Conservation (phyloP, 2,888 invertebrate genomes). For the Cheilosia grossa region DNA sequence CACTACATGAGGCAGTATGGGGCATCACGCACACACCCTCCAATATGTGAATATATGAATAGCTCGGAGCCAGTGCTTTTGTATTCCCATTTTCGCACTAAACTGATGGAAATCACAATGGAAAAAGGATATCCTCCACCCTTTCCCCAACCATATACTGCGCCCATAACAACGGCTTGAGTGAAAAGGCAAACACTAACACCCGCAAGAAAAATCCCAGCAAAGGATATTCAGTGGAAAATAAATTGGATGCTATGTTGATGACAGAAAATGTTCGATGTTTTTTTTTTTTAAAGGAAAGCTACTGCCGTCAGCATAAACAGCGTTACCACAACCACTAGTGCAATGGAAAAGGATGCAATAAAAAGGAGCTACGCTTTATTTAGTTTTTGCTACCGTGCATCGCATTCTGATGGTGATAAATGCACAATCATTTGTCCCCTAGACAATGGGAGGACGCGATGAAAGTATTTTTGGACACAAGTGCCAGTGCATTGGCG, state of each 20-base stretch:
- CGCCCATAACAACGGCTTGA: conserved; percentile 24
- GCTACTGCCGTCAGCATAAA: conserved; percentile 52
- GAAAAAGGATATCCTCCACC: conserved; percentile 9
- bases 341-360: conserved; percentile 51
- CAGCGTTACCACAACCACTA: conserved; percentile 3
- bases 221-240: conserved; percentile 55
- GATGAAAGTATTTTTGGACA: conserved; percentile 17
- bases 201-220: conserved; percentile 49
- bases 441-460: conserved; percentile 9
- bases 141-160: background rate
- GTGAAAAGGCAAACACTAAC: conserved; percentile 44
- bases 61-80: conserved; percentile 45
- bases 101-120: conserved; percentile 31
- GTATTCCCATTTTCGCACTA: conserved; percentile 37
- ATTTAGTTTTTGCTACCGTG: background rate
- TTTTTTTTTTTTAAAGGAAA: conserved; percentile 46
- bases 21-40: background rate
- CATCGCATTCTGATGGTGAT: conserved; percentile 43
- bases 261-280: conserved; percentile 62
- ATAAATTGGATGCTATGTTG: conserved; percentile 69
- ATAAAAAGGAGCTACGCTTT: conserved; percentile 53
- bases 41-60: conserved; percentile 54
- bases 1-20: conserved; percentile 19
- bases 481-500: conserved; percentile 33
- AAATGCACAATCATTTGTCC: conserved; percentile 59